These are phyloP conservation scores for Bombus superbus DNA, from an alignment of 1,140 invertebrate genomes.

Conservation along the genomic window DNA sequence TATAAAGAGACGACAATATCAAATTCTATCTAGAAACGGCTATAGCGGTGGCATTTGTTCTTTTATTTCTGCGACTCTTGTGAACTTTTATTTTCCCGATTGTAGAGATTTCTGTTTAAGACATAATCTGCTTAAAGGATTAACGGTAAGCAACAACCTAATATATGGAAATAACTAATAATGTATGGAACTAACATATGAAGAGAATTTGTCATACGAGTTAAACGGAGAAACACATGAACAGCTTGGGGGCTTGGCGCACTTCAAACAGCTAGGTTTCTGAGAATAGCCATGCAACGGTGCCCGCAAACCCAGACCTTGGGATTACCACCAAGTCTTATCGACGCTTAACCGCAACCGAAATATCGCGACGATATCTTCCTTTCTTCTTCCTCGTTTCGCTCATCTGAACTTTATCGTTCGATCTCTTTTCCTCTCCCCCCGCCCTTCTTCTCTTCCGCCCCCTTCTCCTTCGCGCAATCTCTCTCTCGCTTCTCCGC, in stretches of 20 bases:
- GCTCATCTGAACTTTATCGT: background rate
- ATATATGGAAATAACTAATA: background rate
- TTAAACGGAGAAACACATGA: background rate
- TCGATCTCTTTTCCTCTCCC: background rate
- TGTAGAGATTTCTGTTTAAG: background rate
- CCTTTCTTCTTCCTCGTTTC: background rate
- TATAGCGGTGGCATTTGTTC: too few species aligned
- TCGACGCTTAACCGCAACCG: conserved; percentile 31
- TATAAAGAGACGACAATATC: too few species aligned
- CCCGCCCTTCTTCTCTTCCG: background rate
- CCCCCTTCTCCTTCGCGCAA: too few species aligned
- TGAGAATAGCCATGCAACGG: background rate
- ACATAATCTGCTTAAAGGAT: too few species aligned
- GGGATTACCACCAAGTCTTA: conserved; percentile 24
- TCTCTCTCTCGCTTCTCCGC: background rate
- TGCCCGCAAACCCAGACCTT: conserved; percentile 10
- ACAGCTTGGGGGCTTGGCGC: background rate
- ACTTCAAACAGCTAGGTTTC: background rate
- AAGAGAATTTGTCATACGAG: background rate
- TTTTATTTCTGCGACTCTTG: background rate
- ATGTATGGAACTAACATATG: background rate
- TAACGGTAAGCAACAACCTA: background rate
- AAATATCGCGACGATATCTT: conserved; percentile 47
- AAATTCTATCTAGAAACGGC: too few species aligned
- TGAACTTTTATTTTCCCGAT: background rate